These are phyloP conservation scores for Kryptopterus vitreolus DNA, from an alignment of 2,797 vertebrate species.

Conservation along the genomic window DNA sequence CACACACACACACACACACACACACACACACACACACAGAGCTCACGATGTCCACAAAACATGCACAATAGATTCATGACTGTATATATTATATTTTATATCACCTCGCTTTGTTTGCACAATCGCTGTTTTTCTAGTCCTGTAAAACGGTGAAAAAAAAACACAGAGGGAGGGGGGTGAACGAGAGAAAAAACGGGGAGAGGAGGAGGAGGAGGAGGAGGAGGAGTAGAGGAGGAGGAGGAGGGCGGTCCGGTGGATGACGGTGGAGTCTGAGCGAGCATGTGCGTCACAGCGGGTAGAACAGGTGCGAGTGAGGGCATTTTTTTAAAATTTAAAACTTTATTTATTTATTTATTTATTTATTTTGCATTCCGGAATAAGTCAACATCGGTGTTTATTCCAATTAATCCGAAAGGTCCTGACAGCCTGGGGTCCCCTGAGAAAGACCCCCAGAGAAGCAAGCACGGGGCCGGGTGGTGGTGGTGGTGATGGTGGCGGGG, in stretches of 20 bases:
- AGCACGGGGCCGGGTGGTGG: no score
- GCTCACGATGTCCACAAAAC: constrained; percentile 39
- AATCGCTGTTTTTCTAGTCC: constrained; percentile 36
- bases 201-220: constrained; percentile 57
- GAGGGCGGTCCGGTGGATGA: constrained; percentile 63
- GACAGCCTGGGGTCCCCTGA: constrained; percentile 60
- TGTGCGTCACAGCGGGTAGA: constrained; percentile 75
- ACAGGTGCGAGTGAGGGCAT: constrained; percentile 80
- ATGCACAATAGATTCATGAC: constrained; percentile 44
- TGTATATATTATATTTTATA: constrained; percentile 48
- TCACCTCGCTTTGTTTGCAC: constrained; percentile 39
- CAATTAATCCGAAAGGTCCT: constrained; percentile 67
- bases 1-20: constrained; percentile 44
- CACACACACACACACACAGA: constrained; percentile 55
- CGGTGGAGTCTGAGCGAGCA: constrained; percentile 63
- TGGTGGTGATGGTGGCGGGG: no score
- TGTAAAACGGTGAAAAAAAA: not conserved
- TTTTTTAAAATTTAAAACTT: constrained; percentile 75
- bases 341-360: no score
- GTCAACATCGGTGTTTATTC: constrained; percentile 71
- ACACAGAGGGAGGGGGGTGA: not conserved
- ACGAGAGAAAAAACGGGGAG: no score
- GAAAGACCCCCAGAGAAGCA: constrained; percentile 56
- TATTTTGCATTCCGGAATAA: constrained; percentile 70
- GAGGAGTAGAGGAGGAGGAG: constrained; percentile 42